A percentile compares a stretch with the other conserved stretches of the same genome.
These are phyloP conservation scores for Stenopsyche tienmushanensis DNA, from an alignment of 1,140 invertebrate species.

Conservation along the genomic window DNA sequence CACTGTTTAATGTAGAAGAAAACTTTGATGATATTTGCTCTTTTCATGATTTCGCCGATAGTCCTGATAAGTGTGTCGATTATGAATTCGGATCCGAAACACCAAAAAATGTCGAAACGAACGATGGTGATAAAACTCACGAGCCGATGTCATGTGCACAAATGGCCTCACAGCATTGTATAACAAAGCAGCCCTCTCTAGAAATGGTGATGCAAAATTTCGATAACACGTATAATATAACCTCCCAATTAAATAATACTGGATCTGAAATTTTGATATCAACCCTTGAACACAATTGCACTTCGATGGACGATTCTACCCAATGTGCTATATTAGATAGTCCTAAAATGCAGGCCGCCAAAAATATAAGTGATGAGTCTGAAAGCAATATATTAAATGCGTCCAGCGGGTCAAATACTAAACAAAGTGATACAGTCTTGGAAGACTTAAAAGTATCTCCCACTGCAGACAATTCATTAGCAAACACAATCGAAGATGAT, in stretches of 20 bases:
- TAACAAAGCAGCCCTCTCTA: constrained; percentile 4
- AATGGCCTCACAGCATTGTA: not conserved
- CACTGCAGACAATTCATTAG: no score
- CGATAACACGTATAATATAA: not conserved
- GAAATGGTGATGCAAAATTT: constrained; percentile 32
- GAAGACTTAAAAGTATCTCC: no score
- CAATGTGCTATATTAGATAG: no score
- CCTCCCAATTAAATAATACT: not conserved
- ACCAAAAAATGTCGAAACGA: constrained; percentile 44
- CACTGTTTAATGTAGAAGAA: constrained; percentile 61
- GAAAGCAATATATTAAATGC: no score
- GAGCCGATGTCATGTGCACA: constrained; percentile 40
- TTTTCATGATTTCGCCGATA: constrained; percentile 21
- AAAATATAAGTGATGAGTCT: not conserved
- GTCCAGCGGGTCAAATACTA: no score
- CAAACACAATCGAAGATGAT: no score
- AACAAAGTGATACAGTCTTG: no score
- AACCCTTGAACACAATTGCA: no score
- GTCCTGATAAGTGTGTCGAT: constrained; percentile 11
- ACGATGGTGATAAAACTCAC: constrained; percentile 35
- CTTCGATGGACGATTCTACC: no score
- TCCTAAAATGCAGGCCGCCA: no score
- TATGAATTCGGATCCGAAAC: not conserved
- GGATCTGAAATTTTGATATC: not conserved
- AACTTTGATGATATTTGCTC: constrained; percentile 51